Base-by-base conservation (phyloP, 1,140 invertebrate genomes). In the Brachionus rubens region DNA sequence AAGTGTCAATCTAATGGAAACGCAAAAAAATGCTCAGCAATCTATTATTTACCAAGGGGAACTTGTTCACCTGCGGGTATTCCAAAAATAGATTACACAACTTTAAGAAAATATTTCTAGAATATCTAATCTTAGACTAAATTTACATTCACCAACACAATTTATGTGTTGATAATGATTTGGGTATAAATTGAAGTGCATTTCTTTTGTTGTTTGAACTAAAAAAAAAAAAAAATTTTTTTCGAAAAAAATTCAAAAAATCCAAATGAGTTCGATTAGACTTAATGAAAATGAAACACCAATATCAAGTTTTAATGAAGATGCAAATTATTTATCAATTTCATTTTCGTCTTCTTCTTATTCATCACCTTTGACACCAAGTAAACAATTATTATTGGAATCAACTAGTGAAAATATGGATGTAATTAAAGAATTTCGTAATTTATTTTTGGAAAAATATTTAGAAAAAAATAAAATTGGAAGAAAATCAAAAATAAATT, bases 391-490 rank as follows among this genome's bases (percentile, higher is more conserved):
- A 12, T 46, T 65, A n/a, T 14, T 65, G 19, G 59, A 65, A 43
- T 65, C 59, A 41, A 65, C 59, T 16, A 41, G 19, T 36, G 59
- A 65, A 43, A 65, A 65, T 26, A 65, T 65, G 59, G 59, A 72
- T 7, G 68, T 54, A 5, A 72, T 72, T 0, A 54, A 72, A 72
- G 68, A 72, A 41, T 72, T 72, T 54, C 43, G 68, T 5, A 72
- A 72, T 72, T 16, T 72, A 21, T 72, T 72, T 21, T 72, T 72
- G 24, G 68, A 72, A 54, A 72, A 72, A 48, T 72, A 72, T 41
- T 72, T 72, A 33, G 68, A 72, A 41, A 72, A 72, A 30, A 72
- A 72, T 30, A 72, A 72, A 54, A 72, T 72, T 50, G 68, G 68
- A 3, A 9, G 68, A 16, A 72, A 48, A 28, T 72, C 68, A 10